Base-by-base conservation (phyloP, 2,113 vertebrate genomes). In the Colaptes auratus region DNA sequence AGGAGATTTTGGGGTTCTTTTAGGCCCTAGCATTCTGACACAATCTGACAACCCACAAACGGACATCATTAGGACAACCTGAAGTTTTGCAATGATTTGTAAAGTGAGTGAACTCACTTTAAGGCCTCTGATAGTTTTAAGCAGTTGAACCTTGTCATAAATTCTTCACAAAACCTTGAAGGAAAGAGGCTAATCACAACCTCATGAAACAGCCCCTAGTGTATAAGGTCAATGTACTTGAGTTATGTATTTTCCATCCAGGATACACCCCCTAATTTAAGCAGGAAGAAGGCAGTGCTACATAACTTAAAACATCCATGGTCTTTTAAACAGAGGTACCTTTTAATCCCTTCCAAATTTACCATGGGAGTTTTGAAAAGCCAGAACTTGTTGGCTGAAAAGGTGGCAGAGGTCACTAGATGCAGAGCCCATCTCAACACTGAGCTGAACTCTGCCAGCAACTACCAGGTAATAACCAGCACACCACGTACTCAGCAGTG, bases 401-500 rank as follows among this genome's bases (percentile, higher is more conserved):
- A 77, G 24, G 31, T 53, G 67, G 48, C 84, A 60, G 71, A 46
- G 53, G 80, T 44, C 36, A 35, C 53, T 52, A 67, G 53, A 35
- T 59, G 7, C 1, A 64, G 48, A 72, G 66, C 46, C 66, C 67
- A 52, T 83, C 58, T 64, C 70, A 39, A 35, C 33, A 25, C 52
- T 20, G 60, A 31, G 16, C 93, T 74, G 46, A 70, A 42, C 9
- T 70, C 75, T n/a, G 17, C 81, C n/a, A 10, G 8, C 28, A 89
- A 12, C 44, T 16, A 39, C n/a, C 20, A 31, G 65, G 53, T 39
- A 75, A 7, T 15, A 30, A 25, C 36, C 16, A 15, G 53, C 33
- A 44, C 4, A 4, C 33, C 48, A 8, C 0, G 2, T 59, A 56
- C 24, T 53, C 21, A 12, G 52, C 74, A 9, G 30, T 11, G 44